phyloP scores from a whole-genome alignment of 2,888 invertebrate genomes.

The Hoplodrina ambigua region DNA sequence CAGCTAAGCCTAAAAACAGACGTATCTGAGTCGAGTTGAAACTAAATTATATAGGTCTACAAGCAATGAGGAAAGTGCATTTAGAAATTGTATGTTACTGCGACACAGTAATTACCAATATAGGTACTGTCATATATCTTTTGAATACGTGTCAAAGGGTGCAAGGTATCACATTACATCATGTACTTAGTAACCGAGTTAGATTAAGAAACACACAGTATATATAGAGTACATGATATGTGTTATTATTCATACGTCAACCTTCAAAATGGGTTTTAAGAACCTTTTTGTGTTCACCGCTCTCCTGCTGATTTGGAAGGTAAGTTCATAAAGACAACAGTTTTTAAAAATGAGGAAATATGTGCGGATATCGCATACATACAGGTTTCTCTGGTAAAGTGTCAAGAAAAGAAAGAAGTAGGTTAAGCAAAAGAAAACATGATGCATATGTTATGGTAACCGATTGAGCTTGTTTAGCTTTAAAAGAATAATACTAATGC shows the following conservation, averaged over 20 bases:
- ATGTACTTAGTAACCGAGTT: conserved; percentile 74
- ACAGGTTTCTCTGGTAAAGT: too few relatives aligned
- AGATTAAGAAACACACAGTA: conserved; percentile 79
- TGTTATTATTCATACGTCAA: conserved; percentile 67
- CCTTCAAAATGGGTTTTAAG: conserved; percentile 74
- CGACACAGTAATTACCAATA: conserved; percentile 31
- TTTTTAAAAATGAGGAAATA: too few relatives aligned
- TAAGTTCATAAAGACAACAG: conserved; percentile 40
- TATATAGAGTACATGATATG: conserved; percentile 74
- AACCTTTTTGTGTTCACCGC: conserved; percentile 63
- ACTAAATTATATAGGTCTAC: conserved; percentile 8
- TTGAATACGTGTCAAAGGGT: conserved; percentile 74
- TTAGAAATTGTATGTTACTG: conserved; percentile 27
- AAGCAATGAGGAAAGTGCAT: conserved; percentile 10
- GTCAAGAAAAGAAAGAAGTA: background rate
- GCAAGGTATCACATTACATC: conserved; percentile 67
- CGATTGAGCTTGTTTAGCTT: background rate
- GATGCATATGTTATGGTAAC: background rate
- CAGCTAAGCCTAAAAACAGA: too few relatives aligned
- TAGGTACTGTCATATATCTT: conserved; percentile 43
- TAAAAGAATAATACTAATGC: background rate
- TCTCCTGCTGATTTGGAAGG: conserved; percentile 64
- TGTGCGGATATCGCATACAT: too few relatives aligned
- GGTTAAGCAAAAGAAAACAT: background rate
- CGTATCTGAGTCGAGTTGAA: background rate